Evolutionary conservation across 2,888 invertebrate genomes (phyloP).

Genomic region (Brachypalpus laphriformis): DNA sequence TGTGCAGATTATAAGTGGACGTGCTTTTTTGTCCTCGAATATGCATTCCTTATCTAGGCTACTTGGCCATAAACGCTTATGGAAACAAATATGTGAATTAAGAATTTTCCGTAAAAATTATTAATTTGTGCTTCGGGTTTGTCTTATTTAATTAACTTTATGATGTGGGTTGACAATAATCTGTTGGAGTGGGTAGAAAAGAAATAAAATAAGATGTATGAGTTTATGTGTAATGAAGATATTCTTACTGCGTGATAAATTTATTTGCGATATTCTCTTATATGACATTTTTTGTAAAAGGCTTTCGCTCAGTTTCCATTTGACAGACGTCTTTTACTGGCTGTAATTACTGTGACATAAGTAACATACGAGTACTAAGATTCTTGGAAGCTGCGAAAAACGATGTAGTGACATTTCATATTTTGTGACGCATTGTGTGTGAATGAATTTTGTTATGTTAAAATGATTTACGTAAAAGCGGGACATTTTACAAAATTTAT

Average conservation of each 20-base stretch:
- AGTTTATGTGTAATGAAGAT: neutral
- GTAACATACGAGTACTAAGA: neutral
- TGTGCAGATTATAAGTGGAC: conserved; percentile 20
- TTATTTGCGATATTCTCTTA: neutral
- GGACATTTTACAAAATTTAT: no score
- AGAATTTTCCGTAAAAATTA: conserved; percentile 3
- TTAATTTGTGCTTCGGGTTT: conserved; percentile 17
- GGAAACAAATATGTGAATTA: neutral
- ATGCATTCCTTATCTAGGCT: conserved; percentile 6
- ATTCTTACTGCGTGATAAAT: neutral
- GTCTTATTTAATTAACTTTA: neutral
- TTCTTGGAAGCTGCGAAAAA: no score
- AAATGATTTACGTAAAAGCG: no score
- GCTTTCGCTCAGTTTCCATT: no score
- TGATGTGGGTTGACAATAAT: neutral
- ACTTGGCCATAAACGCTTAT: conserved; percentile 1
- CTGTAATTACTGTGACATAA: neutral
- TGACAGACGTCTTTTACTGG: neutral
- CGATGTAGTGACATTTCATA: no score
- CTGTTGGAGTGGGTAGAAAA: neutral
- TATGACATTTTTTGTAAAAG: neutral
- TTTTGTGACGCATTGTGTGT: no score
- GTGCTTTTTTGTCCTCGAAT: conserved; percentile 30
- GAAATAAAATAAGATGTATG: conserved; percentile 1
- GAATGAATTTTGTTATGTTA: no score